Conservation (phyloP, 1,140 invertebrate genomes). For the Penaeus vannamei region DNA sequence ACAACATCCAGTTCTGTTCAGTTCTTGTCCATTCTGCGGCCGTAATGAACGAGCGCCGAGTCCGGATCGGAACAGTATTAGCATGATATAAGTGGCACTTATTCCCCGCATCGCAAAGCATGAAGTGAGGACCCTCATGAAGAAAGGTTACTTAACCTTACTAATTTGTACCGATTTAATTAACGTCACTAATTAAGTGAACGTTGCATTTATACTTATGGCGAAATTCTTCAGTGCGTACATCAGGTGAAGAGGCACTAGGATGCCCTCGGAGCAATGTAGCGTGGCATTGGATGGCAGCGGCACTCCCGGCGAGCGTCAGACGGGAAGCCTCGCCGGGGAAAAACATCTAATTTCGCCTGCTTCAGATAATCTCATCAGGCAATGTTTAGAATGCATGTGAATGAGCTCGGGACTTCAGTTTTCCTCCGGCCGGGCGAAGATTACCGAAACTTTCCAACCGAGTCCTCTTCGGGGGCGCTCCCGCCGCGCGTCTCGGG, state of each 20-base stretch:
- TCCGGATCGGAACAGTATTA: conserved; percentile 59
- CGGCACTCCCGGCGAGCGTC: neutral
- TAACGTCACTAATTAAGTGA: conserved; percentile 49
- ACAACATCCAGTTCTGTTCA: too few species aligned
- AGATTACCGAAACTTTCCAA: too few species aligned
- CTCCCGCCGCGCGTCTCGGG: too few species aligned
- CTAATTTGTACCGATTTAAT: conserved; percentile 38
- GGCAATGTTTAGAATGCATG: conserved; percentile 61
- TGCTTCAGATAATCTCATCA: conserved; percentile 62
- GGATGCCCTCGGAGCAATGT: neutral
- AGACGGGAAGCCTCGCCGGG: neutral
- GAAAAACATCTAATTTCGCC: conserved; percentile 59
- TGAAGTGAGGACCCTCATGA: conserved; percentile 37
- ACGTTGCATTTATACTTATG: conserved; percentile 28
- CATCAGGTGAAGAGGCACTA: neutral
- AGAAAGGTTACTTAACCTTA: conserved; percentile 39
- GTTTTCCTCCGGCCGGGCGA: too few species aligned
- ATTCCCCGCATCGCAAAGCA: conserved; percentile 55
- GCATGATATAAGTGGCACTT: conserved; percentile 61
- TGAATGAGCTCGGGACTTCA: conserved; percentile 50
- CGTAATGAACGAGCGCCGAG: conserved; percentile 56
- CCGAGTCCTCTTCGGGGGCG: too few species aligned
- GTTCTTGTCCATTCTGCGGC: neutral
- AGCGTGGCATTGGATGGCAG: conserved; percentile 28
- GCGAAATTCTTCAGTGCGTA: conserved; percentile 24